Conservation (phyloP, 2,797 vertebrate genomes). For the Labeo calbasu region DNA sequence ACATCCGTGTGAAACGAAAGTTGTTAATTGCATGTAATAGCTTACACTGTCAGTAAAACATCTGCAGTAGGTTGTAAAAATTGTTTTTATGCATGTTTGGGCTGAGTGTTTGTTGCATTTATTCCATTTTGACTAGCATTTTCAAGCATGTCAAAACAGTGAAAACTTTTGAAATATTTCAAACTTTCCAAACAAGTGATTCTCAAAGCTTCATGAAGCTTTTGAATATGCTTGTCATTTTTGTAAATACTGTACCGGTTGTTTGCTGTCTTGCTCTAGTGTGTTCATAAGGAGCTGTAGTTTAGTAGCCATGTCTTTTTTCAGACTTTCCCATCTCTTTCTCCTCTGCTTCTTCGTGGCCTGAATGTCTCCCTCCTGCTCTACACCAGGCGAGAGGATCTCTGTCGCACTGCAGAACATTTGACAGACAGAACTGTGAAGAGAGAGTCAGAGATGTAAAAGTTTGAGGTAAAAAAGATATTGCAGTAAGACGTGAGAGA, state of each 20-base stretch:
- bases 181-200: neutral
- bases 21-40: no score
- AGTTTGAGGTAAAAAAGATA: neutral
- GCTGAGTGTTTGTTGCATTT: no score
- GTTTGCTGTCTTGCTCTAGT: constrained; percentile 88
- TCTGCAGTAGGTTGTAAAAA: no score
- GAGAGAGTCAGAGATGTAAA: constrained; percentile 3
- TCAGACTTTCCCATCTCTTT: constrained; percentile 91
- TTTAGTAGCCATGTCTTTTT: constrained; percentile 89
- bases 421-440: constrained; percentile 19
- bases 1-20: no score
- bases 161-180: no score
- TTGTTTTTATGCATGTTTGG: no score
- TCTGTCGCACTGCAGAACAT: constrained; percentile 77
- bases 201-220: neutral
- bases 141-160: no score
- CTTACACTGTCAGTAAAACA: no score
- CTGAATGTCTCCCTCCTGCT: constrained; percentile 79
- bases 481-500: neutral
- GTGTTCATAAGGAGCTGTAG: constrained; percentile 86
- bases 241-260: constrained; percentile 76
- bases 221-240: neutral
- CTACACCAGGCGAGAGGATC: constrained; percentile 76
- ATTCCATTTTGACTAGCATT: no score
- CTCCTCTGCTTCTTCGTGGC: constrained; percentile 82